phyloP scores from a whole-genome alignment of 2,888 invertebrate genomes.

The Hyppa rectilinea region DNA sequence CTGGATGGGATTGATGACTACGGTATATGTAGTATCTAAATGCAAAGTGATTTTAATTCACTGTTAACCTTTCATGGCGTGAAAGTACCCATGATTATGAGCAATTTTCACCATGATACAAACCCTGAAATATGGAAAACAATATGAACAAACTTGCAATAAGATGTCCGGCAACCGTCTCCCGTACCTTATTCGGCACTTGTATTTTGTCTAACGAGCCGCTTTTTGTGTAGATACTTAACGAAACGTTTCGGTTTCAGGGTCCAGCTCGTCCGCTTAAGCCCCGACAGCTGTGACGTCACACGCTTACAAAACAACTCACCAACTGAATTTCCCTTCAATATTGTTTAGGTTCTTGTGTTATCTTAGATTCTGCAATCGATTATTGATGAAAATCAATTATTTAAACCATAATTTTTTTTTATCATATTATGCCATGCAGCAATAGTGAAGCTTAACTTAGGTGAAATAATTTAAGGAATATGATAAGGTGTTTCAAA shows the following conservation, averaged over 20 bases:
- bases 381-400: background rate
- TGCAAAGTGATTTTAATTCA: no score
- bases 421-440: background rate
- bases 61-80: no score
- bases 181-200: constrained; percentile 15
- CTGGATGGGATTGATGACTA: constrained; percentile 61
- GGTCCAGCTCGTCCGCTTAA: constrained; percentile 12
- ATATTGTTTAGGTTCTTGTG: background rate
- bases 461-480: background rate
- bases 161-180: constrained; percentile 28
- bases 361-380: background rate
- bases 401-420: background rate
- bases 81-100: no score
- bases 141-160: constrained; percentile 43
- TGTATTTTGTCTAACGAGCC: constrained; percentile 43
- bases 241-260: constrained; percentile 44
- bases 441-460: background rate
- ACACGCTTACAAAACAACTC: constrained; percentile 13
- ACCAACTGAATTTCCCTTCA: constrained; percentile 11
- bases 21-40: constrained; percentile 34
- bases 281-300: constrained; percentile 10
- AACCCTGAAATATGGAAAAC: no score
- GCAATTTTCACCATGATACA: no score
- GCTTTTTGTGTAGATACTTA: constrained; percentile 41
- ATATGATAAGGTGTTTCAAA: background rate